These are phyloP conservation scores for Oscheius sp. DNA, from an alignment of 2,888 invertebrate species.

Conservation along the genomic window DNA sequence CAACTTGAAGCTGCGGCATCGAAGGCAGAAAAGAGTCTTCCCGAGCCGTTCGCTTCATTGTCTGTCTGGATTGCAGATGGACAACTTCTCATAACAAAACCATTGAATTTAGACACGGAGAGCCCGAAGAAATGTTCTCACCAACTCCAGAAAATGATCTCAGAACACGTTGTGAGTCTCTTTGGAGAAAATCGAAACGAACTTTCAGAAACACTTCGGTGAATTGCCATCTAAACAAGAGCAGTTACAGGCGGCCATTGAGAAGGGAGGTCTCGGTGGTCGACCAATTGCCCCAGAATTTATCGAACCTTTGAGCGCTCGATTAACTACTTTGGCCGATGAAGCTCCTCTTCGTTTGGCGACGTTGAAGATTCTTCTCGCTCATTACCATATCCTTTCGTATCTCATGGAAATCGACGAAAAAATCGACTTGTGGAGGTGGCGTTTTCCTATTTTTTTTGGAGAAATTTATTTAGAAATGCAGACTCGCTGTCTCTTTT, in stretches of 20 bases:
- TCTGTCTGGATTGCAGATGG: conserved; percentile 53
- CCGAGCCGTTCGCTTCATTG: conserved; percentile 52
- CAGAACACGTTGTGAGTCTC: conserved; percentile 36
- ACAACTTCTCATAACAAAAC: conserved; percentile 43
- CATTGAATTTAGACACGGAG: conserved; percentile 41
- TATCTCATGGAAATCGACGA: conserved; percentile 60
- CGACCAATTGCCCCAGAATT: conserved; percentile 55
- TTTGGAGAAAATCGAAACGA: not conserved
- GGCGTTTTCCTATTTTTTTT: not conserved
- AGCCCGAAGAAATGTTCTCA: conserved; percentile 42
- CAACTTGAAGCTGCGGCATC: conserved; percentile 51
- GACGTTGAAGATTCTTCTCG: conserved; percentile 55
- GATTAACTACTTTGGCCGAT: conserved; percentile 56
- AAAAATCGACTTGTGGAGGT: conserved; percentile 58
- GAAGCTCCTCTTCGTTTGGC: conserved; percentile 57
- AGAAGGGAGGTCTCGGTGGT: conserved; percentile 53
- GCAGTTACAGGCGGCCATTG: conserved; percentile 40
- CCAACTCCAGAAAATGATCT: conserved; percentile 40
- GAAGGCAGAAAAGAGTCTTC: conserved; percentile 45
- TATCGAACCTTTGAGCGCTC: conserved; percentile 53
- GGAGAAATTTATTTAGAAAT: too few species aligned
- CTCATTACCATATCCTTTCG: conserved; percentile 58
- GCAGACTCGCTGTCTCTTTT: conserved; percentile 59
- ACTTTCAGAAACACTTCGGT: conserved; percentile 52
- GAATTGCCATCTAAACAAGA: conserved; percentile 39